A percentile compares a stretch with the other conserved stretches of the same genome.
These are phyloP conservation scores for Thomomys bottae DNA, from an alignment of 2,113 vertebrate genomes.

Conservation along the genomic window DNA sequence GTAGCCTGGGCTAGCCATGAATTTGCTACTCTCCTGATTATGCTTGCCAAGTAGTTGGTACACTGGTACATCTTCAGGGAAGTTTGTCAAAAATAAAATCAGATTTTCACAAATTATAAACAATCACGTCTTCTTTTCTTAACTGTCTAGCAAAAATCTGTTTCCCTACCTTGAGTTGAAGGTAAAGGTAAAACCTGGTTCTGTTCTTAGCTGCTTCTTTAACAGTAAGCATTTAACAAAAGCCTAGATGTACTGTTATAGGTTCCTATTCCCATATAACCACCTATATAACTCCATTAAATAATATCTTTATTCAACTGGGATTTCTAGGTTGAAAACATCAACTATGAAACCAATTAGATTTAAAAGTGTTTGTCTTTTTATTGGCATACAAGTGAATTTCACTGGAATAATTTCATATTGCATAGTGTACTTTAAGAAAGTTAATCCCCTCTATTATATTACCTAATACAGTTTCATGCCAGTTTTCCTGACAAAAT, in stretches of 20 bases:
- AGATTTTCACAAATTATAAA: slow-evolving; percentile 9
- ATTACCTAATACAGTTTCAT: too few relatives aligned
- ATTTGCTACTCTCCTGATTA: too few relatives aligned
- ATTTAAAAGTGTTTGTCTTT: too few relatives aligned
- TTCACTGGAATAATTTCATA: too few relatives aligned
- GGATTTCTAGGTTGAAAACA: too few relatives aligned
- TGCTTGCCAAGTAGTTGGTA: too few relatives aligned
- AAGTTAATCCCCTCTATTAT: too few relatives aligned
- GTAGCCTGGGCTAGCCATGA: too few relatives aligned
- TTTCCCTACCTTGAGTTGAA: not conserved
- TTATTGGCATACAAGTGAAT: too few relatives aligned
- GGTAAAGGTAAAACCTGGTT: not conserved
- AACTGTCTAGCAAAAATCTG: slow-evolving; percentile 19
- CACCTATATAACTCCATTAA: not conserved
- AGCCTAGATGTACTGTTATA: not conserved
- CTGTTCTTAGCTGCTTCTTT: slow-evolving; percentile 23
- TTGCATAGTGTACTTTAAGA: too few relatives aligned
- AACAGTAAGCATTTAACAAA: slow-evolving; percentile 14
- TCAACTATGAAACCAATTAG: too few relatives aligned
- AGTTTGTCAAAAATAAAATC: slow-evolving; percentile 8
- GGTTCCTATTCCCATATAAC: not conserved
- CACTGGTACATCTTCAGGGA: not conserved
- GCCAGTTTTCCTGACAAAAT: too few relatives aligned
- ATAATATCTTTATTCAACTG: not conserved
- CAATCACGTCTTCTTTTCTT: slow-evolving; percentile 31